Conservation (phyloP, 2,797 vertebrate genomes). For the Macroramphosus scolopax region DNA sequence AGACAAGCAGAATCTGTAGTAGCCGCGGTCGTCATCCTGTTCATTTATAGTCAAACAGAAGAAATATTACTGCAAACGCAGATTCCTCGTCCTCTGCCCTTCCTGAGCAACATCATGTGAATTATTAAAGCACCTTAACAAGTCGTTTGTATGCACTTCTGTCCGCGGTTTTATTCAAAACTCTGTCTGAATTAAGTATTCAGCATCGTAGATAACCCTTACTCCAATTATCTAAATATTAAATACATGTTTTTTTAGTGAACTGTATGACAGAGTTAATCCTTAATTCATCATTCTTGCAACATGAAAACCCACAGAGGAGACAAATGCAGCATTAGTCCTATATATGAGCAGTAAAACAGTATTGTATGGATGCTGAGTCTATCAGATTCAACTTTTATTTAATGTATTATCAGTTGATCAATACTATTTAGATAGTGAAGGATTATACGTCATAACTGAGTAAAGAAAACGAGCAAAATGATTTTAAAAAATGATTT, state of each 20-base stretch:
- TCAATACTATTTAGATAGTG: background rate
- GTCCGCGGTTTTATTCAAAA: constrained; percentile 34
- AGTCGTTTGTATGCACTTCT: constrained; percentile 48
- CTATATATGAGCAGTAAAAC: constrained; percentile 2
- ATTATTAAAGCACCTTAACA: constrained; percentile 72
- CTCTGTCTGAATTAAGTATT: constrained; percentile 34
- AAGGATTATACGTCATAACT: no score
- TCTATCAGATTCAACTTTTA: background rate
- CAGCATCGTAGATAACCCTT: background rate
- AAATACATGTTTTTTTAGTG: background rate
- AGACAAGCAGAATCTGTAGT: constrained; percentile 2
- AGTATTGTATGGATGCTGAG: constrained; percentile 1
- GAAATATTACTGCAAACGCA: constrained; percentile 40
- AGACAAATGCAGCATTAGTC: constrained; percentile 1
- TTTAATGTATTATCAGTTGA: background rate
- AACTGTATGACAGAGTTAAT: constrained; percentile 26
- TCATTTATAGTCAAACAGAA: constrained; percentile 14
- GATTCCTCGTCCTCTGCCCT: constrained; percentile 53
- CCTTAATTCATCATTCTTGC: constrained; percentile 25
- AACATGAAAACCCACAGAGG: constrained; percentile 2
- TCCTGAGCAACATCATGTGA: constrained; percentile 55
- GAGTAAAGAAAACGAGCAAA: no score
- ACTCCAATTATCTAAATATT: no score
- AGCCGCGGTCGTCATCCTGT: constrained; percentile 20
- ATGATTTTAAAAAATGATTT: no score